A percentile compares a stretch with the other conserved stretches of the same genome.
Conservation (phyloP, 1,140 invertebrate species). For the Aphidius ervi region DNA sequence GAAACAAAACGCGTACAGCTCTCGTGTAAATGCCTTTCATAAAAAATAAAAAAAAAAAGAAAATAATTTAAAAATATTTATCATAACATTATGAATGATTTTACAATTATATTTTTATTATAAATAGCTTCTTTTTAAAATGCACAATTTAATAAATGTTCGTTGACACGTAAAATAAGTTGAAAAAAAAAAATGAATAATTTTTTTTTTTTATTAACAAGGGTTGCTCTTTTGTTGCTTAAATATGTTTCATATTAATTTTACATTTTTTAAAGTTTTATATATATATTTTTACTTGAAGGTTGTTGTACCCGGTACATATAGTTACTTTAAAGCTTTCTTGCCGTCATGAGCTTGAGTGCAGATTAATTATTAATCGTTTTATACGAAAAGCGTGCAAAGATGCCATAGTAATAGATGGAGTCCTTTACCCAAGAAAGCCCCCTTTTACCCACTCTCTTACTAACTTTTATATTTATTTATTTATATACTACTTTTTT, state of each 20-base stretch:
- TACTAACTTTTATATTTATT: conserved; percentile 6
- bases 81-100: neutral
- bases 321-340: conserved; percentile 11
- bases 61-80: conserved; percentile 5
- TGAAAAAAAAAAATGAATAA: too few species aligned
- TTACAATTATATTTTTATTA: neutral
- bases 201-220: too few species aligned
- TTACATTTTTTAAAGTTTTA: too few species aligned
- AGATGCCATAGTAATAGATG: conserved; percentile 19
- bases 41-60: neutral
- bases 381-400: conserved; percentile 25
- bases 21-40: conserved; percentile 38
- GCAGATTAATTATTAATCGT: conserved; percentile 35
- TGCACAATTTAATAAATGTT: too few species aligned
- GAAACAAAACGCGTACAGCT: conserved; percentile 50
- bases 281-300: too few species aligned
- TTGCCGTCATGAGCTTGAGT: conserved; percentile 24
- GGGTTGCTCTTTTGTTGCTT: too few species aligned
- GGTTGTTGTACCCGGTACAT: too few species aligned
- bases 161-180: too few species aligned
- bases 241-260: too few species aligned
- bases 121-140: too few species aligned
- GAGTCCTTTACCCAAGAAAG: conserved; percentile 7
- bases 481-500: conserved; percentile 8
- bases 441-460: conserved; percentile 3